Evolutionary conservation across 2,113 vertebrate species (phyloP), one percentile per base, ranked within the genome.

Genomic region (Hemiprocne comata): DNA sequence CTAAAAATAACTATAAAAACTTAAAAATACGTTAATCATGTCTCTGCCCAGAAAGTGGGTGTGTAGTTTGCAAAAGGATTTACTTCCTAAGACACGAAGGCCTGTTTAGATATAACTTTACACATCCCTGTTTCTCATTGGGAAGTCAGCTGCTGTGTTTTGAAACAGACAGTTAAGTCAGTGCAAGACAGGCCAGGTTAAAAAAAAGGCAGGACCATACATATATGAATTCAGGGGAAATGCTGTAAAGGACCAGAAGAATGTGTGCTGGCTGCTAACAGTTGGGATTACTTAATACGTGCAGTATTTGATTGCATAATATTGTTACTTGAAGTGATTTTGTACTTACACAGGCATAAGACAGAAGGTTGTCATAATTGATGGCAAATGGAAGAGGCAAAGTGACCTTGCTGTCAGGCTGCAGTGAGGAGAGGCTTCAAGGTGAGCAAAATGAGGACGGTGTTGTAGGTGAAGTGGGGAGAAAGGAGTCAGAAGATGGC

Each of bases 301-400:
- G 1, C 15, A 11, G 11, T 57, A 33, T 57, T 57, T 78, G 29
- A 36, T 38, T 50, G 53, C 21, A 18, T 57, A n/a, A 44, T 72
- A 9, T 29, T 1, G 0, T 17, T 67, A 11, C 28, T 54, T 64
- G 17, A 62, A 46, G 33, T 31, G 21, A 36, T 72, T 87, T 50
- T 0, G 0, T 72, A 10, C n/a, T 50, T 67, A 23, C 4, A 3
- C 48, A 13, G 18, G 8, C 8, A 7, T 61, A 23, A 48, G 36
- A 25, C 17, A n/a, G 16, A 86, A 54, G 5, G 38, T 79, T 50
- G 6, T 66, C 4, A 1, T 74, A 18, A 42, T 31, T 6, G 10
- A 29, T 8, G 38, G 6, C 54, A 24, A 0, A 29, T 62, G 36
- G 33, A 54, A 65, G 31, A 40, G 17, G 9, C 42, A 44, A 34